Base-by-base conservation (phyloP, 2,113 vertebrate species). In the Tetrao urogallus region DNA sequence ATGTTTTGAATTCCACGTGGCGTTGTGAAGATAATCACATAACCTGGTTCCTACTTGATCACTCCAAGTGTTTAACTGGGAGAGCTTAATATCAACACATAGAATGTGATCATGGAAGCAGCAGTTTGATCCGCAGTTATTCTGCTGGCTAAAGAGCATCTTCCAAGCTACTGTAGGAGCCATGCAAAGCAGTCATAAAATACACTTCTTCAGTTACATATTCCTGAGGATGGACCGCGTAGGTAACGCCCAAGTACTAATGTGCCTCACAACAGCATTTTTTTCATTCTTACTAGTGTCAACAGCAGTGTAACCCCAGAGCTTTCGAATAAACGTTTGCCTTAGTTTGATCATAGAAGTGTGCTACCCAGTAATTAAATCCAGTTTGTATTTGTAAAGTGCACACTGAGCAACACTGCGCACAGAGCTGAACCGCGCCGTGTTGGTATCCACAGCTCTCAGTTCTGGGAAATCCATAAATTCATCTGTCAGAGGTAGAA, bases 401-500 rank as follows among this genome's bases (percentile, higher is more conserved):
- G 63, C 34, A 60, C 52, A 36, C 27, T 13, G 38, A 87, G 57
- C 27, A 58, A 19, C 43, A 63, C 6, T 92, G 72, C 17, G 10
- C 32, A 8, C 45, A 72, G 47, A 96, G 77, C 72, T 89, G 60
- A 88, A 75, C 48, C 25, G 12, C 77, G 6, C 38, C 30, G 83
- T 61, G 3, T 78, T 91, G 93, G 72, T 70, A 72, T 66, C 69
- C 81, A 75, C 16, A 34, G 14, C 65, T 76, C 87, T 38, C 65
- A 90, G 87, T 90, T 91, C 94, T 84, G 69, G 86, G 87, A 89
- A 96, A 96, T 92, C 69, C 91, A 91, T 45, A 69, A 90, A 72
- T 93, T 83, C 95, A 82, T 95, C 91, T 95, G 90, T 91, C 93
- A 94, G 76, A 96, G 69, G 91, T 70, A 95, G 95, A 96, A 97